These are phyloP conservation scores for Ctenochaetus hawaiiensis DNA, from an alignment of 2,797 vertebrate species.

Conservation along the genomic window DNA sequence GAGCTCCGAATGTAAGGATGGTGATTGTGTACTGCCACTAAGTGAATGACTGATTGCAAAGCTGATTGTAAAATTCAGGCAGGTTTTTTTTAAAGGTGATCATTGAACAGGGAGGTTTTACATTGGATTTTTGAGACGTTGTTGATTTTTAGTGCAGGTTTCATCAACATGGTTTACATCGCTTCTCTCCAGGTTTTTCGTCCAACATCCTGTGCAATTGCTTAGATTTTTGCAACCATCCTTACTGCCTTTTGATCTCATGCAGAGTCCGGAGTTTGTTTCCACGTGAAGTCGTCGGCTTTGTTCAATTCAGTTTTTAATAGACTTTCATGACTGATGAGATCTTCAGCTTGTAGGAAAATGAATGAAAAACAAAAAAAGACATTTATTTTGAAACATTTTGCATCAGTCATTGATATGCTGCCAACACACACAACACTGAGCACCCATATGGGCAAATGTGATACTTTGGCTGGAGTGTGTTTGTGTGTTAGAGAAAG, in stretches of 20 bases:
- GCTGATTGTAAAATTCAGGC: constrained; percentile 30
- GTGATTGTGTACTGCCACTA: constrained; percentile 42
- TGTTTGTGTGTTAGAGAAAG: background rate
- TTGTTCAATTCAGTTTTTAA: background rate
- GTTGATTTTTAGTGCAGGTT: constrained; percentile 32
- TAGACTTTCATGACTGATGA: constrained; percentile 14
- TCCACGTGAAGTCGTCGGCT: background rate
- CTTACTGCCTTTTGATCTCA: constrained; percentile 20
- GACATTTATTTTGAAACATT: constrained; percentile 19
- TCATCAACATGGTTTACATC: constrained; percentile 17
- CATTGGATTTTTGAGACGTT: constrained; percentile 27
- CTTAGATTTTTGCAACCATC: constrained; percentile 24
- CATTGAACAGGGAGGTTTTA: constrained; percentile 31
- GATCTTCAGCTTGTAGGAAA: constrained; percentile 16
- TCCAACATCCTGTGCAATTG: constrained; percentile 9
- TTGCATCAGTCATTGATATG: constrained; percentile 57
- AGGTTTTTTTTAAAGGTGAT: constrained; percentile 36
- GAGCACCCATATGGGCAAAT: constrained; percentile 2
- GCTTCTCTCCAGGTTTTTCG: constrained; percentile 26
- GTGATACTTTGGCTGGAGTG: constrained; percentile 5
- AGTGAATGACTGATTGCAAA: constrained; percentile 38
- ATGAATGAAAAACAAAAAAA: background rate
- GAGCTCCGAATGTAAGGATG: constrained; percentile 62
- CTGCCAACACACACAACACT: constrained; percentile 25
- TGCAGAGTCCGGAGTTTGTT: background rate